A percentile compares a stretch with the other conserved stretches of the same genome.
Conservation (phyloP, 2,888 invertebrate species). For the Dryobotodes eremita region DNA sequence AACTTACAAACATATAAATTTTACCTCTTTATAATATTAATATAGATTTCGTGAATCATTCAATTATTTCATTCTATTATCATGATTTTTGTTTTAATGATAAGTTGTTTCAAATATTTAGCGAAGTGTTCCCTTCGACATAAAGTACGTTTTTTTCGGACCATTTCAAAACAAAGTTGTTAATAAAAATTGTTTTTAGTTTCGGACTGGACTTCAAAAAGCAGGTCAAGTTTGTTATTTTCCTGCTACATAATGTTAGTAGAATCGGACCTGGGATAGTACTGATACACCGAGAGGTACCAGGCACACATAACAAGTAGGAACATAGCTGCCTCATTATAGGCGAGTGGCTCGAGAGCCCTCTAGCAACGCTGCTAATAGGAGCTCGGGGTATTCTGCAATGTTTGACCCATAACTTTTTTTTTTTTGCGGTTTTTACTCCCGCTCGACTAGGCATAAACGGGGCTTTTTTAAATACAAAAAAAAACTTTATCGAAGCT, state of each 20-base stretch:
- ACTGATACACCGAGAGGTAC: conserved; percentile 39
- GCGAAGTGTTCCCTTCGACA: too few relatives aligned
- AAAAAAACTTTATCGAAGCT: not conserved
- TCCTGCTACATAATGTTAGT: not conserved
- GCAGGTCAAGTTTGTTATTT: conserved; percentile 24
- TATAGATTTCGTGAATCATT: conserved; percentile 30
- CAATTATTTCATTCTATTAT: conserved; percentile 1
- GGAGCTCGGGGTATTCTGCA: conserved; percentile 66
- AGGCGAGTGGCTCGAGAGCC: conserved; percentile 71
- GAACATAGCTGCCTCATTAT: conserved; percentile 77
- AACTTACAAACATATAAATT: too few relatives aligned
- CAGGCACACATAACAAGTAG: conserved; percentile 58
- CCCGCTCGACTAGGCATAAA: not conserved
- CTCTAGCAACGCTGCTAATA: conserved; percentile 74
- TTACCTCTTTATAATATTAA: too few relatives aligned
- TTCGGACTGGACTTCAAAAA: conserved; percentile 1
- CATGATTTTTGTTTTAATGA: not conserved
- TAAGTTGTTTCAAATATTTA: not conserved
- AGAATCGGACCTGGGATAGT: conserved; percentile 17
- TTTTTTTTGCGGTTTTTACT: conserved; percentile 37
- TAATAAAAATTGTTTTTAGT: not conserved
- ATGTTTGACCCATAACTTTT: conserved; percentile 61
- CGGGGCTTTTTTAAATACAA: not conserved
- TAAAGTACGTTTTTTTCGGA: too few relatives aligned
- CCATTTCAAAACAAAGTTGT: not conserved